Conservation (phyloP, 2,113 vertebrate genomes). For the Festucalex cinctus region DNA sequence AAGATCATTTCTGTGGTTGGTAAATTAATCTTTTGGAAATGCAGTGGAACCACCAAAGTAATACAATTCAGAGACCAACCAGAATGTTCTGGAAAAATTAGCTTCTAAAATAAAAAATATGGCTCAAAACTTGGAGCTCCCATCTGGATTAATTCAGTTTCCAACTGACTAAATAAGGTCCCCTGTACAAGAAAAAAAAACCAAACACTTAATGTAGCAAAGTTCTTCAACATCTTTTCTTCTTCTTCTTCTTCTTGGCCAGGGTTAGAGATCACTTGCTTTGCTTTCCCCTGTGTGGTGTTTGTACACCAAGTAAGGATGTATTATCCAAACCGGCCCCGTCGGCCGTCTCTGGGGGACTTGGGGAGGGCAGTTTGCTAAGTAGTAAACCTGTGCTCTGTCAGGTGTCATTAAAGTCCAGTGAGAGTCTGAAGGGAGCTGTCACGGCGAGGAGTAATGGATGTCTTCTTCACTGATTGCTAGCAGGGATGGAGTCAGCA, state of each 20-base stretch:
- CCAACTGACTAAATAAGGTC: background rate
- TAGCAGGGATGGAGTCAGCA: conserved; percentile 74
- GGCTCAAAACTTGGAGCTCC: too few species aligned
- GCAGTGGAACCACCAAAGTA: background rate
- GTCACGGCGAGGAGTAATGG: conserved; percentile 65
- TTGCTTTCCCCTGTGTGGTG: conserved; percentile 30
- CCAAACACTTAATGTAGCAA: background rate
- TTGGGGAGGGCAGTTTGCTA: conserved; percentile 58
- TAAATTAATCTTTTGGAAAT: background rate
- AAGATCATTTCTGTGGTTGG: background rate
- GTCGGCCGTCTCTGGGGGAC: conserved; percentile 29
- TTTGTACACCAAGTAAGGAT: conserved; percentile 42
- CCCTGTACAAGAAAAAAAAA: background rate
- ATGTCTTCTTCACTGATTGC: conserved; percentile 73
- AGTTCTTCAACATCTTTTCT: background rate
- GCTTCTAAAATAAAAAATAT: background rate
- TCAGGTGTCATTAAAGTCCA: conserved; percentile 71
- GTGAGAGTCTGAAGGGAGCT: conserved; percentile 53
- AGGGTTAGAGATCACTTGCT: conserved; percentile 9
- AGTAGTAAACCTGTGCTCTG: conserved; percentile 70
- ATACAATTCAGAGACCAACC: background rate
- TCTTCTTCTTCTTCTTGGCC: background rate
- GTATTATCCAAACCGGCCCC: conserved; percentile 54
- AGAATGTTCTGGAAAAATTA: background rate
- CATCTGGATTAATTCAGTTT: background rate